These are phyloP conservation scores for Thamnophis sirtalis DNA, from an alignment of 2,113 vertebrate species.

Conservation along the genomic window DNA sequence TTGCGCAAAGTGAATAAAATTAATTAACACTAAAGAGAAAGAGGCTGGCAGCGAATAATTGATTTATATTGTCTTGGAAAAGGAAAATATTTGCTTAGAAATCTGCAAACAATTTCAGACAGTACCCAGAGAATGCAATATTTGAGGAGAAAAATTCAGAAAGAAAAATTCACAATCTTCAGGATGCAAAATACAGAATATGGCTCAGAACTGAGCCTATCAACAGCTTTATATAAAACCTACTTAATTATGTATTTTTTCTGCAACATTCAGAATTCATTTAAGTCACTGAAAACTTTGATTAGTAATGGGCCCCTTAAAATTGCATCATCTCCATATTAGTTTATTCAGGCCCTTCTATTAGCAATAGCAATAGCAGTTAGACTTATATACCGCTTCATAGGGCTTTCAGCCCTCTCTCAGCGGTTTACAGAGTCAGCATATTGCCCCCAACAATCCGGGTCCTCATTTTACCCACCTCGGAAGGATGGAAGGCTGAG, in stretches of 20 bases:
- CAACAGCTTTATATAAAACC: background rate
- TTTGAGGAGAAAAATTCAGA: background rate
- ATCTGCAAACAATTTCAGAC: background rate
- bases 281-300: background rate
- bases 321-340: background rate
- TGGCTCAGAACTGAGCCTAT: background rate
- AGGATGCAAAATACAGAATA: background rate
- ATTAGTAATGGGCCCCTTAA: background rate
- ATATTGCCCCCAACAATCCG: too few species aligned
- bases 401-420: too few species aligned
- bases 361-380: too few species aligned
- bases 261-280: background rate
- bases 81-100: background rate
- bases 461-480: too few species aligned
- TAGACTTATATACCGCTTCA: too few species aligned
- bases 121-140: background rate
- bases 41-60: background rate
- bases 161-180: background rate
- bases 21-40: background rate
- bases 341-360: background rate
- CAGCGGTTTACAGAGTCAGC: too few species aligned
- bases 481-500: too few species aligned
- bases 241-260: background rate
- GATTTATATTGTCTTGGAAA: background rate
- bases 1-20: background rate